phyloP scores from a whole-genome alignment of 2,888 invertebrate species.

The Bimastos eiseni region DNA sequence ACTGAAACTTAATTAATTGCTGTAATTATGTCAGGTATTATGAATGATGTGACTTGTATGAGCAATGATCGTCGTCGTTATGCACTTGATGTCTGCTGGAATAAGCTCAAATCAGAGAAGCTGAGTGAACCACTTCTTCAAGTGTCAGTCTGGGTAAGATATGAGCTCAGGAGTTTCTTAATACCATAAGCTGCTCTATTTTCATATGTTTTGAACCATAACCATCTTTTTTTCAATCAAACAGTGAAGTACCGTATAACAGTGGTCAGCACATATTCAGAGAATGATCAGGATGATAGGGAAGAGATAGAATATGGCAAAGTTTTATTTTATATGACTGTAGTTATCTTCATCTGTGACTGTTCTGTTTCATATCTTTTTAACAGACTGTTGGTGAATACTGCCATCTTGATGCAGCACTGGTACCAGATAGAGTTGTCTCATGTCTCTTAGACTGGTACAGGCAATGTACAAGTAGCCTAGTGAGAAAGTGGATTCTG shows the following conservation, averaged over 20 bases:
- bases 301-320: no score
- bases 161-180: neutral
- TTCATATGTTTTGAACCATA: neutral
- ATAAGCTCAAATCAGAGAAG: neutral
- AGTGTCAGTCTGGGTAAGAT: constrained; percentile 36
- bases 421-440: constrained; percentile 23
- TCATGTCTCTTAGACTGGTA: constrained; percentile 29
- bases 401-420: constrained; percentile 16
- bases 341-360: neutral
- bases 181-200: neutral
- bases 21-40: neutral
- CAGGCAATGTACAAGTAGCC: neutral
- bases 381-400: constrained; percentile 30
- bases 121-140: constrained; percentile 26
- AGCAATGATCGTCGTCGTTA: neutral
- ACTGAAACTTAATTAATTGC: neutral
- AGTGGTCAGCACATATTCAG: no score
- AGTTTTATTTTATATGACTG: no score
- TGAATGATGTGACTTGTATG: neutral
- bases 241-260: no score
- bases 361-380: neutral
- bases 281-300: no score
- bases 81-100: constrained; percentile 14
- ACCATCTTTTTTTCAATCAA: no score
- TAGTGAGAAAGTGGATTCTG: constrained; percentile 15